Evolutionary conservation across 2,797 vertebrate genomes (phyloP).

Genomic region (Lepilemur septentrionalis): DNA sequence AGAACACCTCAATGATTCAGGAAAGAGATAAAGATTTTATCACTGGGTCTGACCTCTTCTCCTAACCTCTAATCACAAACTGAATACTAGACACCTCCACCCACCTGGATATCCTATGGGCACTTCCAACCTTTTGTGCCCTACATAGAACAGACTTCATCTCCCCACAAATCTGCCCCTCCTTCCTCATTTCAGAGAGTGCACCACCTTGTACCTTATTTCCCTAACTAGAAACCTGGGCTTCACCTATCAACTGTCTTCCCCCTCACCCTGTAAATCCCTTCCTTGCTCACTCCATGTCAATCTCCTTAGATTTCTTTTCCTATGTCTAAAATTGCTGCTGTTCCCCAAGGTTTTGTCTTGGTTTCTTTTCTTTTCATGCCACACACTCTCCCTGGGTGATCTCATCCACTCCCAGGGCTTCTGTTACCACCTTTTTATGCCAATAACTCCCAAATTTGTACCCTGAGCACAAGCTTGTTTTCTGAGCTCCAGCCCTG

Average conservation of each 20-base stretch:
- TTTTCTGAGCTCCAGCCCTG: neutral
- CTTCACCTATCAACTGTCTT: neutral
- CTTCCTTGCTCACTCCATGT: neutral
- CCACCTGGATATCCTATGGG: neutral
- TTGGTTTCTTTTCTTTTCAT: conserved; percentile 13
- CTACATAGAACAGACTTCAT: neutral
- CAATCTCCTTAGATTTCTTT: neutral
- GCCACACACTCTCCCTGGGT: neutral
- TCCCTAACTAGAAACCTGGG: neutral
- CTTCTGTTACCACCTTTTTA: neutral
- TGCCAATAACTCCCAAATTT: neutral
- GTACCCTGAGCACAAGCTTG: neutral
- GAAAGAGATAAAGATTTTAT: neutral
- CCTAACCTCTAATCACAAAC: neutral
- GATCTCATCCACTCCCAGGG: neutral
- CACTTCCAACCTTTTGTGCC: neutral
- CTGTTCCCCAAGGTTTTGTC: neutral
- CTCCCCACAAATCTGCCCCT: neutral
- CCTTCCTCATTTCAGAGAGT: neutral
- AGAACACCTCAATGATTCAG: neutral
- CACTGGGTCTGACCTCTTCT: neutral
- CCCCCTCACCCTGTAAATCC: neutral
- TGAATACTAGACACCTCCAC: neutral
- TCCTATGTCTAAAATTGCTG: neutral
- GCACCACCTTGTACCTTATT: neutral